Base-by-base conservation (phyloP, 2,113 vertebrate genomes). In the Phycodurus eques region DNA sequence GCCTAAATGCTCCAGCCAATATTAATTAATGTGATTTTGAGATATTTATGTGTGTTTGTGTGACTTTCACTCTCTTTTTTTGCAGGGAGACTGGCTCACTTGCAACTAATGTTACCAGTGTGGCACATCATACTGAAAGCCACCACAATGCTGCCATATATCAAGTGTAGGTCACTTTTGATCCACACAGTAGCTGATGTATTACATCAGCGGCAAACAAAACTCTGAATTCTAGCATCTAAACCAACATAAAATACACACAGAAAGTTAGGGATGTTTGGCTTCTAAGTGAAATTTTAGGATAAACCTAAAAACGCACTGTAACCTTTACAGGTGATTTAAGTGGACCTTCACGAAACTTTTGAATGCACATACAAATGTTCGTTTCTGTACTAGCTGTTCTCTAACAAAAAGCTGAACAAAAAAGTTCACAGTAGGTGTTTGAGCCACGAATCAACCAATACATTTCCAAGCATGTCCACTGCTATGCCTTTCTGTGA, bases 81-180 rank as follows among this genome's bases (percentile, higher is more conserved):
- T 64, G 31, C 73, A 90, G 88, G 71, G 85, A 85, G 42, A 43
- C 53, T 47, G 33, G 14, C 39, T 62, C 81, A 63, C 47, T 44
- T 9, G 17, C 53, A 15, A 5, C 14, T 1, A 19, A 35, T 2
- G 14, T 20, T 59, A 2, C 72, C 33, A 71, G 2, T 62, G 47
- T 76, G 60, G 1, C 56, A 9, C 53, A 67, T 15, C 62, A 15
- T 14, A 2, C 57, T 49, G 85, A 80, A n/a, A 71, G n/a, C 4
- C 44, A 71, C 51, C 47, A 3, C 51, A 75, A 31, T 66, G 33
- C 22, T 47, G 15, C n/a, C 46, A 3, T 31, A 9, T 86, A 35
- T 47, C 0, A 60, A 1, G 1, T 19, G 88, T 89, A 71, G 82
- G 88, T 80, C 20, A 67, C 19, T 7, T 35, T 33, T 8, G 1